Conservation (phyloP, 64 coral and sea anemone genomes). For the Hydrozoanthus tunicans region DNA sequence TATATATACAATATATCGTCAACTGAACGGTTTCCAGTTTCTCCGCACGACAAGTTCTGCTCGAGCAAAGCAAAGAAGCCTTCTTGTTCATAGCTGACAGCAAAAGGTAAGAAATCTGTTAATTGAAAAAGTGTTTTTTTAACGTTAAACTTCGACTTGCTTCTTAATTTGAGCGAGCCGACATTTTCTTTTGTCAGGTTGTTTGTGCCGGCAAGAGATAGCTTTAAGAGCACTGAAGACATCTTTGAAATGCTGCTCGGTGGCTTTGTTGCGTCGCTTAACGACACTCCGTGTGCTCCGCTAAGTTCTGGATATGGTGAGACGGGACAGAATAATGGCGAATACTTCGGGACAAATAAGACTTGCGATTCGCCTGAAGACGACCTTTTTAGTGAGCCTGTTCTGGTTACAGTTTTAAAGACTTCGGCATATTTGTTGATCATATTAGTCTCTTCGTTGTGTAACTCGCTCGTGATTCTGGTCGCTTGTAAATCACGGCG, state of each 20-base stretch:
- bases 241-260: not conserved
- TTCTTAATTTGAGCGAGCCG: not conserved
- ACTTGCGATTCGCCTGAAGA: not conserved
- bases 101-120: too few species aligned
- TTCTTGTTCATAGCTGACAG: too few species aligned
- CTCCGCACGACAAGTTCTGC: too few species aligned
- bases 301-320: not conserved
- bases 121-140: too few species aligned
- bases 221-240: too few species aligned
- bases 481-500: constrained; percentile 14
- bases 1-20: too few species aligned
- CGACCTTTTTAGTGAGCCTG: not conserved
- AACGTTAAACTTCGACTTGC: too few species aligned
- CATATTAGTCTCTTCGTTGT: not conserved
- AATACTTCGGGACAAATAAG: not conserved
- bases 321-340: not conserved
- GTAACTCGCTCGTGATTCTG: constrained; percentile 25
- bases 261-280: not conserved
- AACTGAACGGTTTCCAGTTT: too few species aligned
- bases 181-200: not conserved
- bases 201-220: not conserved
- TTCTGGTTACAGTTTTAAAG: constrained; percentile 34
- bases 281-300: not conserved
- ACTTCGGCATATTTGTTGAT: not conserved
- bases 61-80: too few species aligned